Evolutionary conservation across 35 echinoderm and acorn worm genomes (phyloP).

Genomic region (Strongylocentrotus purpuratus): DNA sequence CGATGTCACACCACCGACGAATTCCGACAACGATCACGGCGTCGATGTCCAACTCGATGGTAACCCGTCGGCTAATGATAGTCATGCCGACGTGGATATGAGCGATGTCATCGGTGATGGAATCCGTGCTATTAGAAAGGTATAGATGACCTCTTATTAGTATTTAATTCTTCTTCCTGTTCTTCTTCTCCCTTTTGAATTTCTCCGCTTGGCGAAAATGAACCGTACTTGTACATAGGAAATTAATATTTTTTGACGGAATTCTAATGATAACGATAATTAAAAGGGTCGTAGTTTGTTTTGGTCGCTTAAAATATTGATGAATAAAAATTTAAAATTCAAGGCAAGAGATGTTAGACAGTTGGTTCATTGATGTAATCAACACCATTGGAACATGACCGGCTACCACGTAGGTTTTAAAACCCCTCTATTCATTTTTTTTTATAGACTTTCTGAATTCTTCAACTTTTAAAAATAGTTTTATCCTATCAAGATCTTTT

Average conservation of each 20-base stretch:
- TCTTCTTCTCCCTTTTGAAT: too few species aligned
- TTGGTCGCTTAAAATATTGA: too few species aligned
- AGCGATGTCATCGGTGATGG: neutral
- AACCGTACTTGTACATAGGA: too few species aligned
- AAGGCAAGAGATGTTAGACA: too few species aligned
- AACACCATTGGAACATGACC: too few species aligned
- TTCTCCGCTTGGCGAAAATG: too few species aligned
- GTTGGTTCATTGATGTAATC: too few species aligned
- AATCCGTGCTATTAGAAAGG: slow-evolving; percentile 21
- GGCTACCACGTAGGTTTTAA: too few species aligned
- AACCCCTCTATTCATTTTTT: neutral
- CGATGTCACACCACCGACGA: neutral
- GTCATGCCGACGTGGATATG: neutral
- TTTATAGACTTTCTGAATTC: neutral
- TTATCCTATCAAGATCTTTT: neutral
- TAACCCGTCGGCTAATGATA: neutral
- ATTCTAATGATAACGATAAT: too few species aligned
- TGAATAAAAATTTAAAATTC: too few species aligned
- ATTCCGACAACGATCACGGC: neutral
- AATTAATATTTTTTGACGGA: too few species aligned
- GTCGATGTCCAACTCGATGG: neutral
- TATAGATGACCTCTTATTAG: neutral
- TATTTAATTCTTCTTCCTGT: neutral
- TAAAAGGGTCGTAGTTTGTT: too few species aligned
- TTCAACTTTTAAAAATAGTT: neutral